Evolutionary conservation across 2,888 invertebrate species (phyloP).

Genomic region (Drosophila histrio): DNA sequence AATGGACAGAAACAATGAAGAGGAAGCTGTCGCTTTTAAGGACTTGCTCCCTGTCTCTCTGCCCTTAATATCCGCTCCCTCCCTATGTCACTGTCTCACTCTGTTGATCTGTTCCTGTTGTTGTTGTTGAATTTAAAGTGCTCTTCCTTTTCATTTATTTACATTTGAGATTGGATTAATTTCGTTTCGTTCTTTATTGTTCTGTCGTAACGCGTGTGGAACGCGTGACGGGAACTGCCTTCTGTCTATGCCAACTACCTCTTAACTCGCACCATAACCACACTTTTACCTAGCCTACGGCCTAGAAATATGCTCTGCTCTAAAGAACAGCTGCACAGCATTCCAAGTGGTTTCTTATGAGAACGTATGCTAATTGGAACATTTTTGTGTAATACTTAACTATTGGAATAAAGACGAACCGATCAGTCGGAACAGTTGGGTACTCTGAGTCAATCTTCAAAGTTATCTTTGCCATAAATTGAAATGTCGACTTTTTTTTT

Average conservation of each 20-base stretch:
- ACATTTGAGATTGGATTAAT: constrained; percentile 45
- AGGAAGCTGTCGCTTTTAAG: constrained; percentile 77
- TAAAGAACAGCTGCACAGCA: neutral
- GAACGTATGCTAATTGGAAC: neutral
- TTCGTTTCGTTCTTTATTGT: constrained; percentile 27
- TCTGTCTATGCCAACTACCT: constrained; percentile 6
- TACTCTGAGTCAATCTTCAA: no score
- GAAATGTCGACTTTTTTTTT: no score
- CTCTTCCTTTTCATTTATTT: constrained; percentile 41
- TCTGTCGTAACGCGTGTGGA: constrained; percentile 26
- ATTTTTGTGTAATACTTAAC: neutral
- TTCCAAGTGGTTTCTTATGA: neutral
- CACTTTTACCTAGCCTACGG: constrained; percentile 5
- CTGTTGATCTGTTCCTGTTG: constrained; percentile 2
- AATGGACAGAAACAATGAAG: constrained; percentile 49
- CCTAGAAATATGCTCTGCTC: neutral
- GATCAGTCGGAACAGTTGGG: no score
- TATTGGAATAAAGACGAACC: no score
- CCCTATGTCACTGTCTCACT: neutral
- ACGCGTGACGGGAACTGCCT: constrained; percentile 29
- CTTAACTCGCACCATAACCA: constrained; percentile 14
- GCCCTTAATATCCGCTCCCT: constrained; percentile 3
- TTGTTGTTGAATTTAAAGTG: constrained; percentile 23
- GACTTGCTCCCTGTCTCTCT: constrained; percentile 33
- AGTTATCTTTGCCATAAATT: no score